A percentile compares a stretch with the other conserved stretches of the same genome.
Evolutionary conservation across 2,797 vertebrate genomes (phyloP).

Genomic region (Parauchenoglanis punctatus): DNA sequence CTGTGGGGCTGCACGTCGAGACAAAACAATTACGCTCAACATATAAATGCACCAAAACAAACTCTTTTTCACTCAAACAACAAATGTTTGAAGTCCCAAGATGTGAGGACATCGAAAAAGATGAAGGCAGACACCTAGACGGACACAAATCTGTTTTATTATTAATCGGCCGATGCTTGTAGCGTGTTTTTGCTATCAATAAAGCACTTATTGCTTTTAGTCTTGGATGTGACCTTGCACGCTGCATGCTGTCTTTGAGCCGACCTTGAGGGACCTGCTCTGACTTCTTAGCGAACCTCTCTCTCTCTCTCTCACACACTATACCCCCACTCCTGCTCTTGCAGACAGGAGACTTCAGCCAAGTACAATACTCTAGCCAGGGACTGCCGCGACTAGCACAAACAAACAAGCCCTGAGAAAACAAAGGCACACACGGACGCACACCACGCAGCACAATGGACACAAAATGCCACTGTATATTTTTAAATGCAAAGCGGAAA

Average conservation of each 20-base stretch:
- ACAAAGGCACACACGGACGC: slow-evolving; percentile 54
- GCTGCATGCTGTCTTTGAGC: slow-evolving; percentile 74
- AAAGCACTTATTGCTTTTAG: slow-evolving; percentile 93
- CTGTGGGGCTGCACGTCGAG: slow-evolving; percentile 55
- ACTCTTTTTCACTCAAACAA: slow-evolving; percentile 37
- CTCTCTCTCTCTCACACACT: slow-evolving; percentile 10
- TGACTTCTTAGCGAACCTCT: slow-evolving; percentile 68
- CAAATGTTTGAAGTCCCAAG: slow-evolving; percentile 38
- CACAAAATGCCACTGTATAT: slow-evolving; percentile 75
- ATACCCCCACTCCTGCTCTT: slow-evolving; percentile 29
- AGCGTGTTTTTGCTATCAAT: slow-evolving; percentile 80
- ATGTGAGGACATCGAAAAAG: slow-evolving; percentile 40
- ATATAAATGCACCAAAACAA: slow-evolving; percentile 25
- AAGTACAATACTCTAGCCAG: slow-evolving; percentile 68
- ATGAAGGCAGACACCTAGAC: slow-evolving; percentile 38
- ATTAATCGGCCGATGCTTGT: slow-evolving; percentile 75
- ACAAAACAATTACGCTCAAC: slow-evolving; percentile 56
- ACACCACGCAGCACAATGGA: slow-evolving; percentile 68
- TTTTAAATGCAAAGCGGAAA: slow-evolving; percentile 69
- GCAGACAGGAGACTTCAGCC: slow-evolving; percentile 66
- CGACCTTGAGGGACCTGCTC: slow-evolving; percentile 84
- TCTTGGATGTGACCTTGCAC: slow-evolving; percentile 85
- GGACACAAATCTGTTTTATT: slow-evolving; percentile 75
- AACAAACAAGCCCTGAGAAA: slow-evolving; percentile 51
- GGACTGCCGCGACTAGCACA: slow-evolving; percentile 57